phyloP scores from a whole-genome alignment of 2,797 vertebrate genomes.

The Pempheris klunzingeri region DNA sequence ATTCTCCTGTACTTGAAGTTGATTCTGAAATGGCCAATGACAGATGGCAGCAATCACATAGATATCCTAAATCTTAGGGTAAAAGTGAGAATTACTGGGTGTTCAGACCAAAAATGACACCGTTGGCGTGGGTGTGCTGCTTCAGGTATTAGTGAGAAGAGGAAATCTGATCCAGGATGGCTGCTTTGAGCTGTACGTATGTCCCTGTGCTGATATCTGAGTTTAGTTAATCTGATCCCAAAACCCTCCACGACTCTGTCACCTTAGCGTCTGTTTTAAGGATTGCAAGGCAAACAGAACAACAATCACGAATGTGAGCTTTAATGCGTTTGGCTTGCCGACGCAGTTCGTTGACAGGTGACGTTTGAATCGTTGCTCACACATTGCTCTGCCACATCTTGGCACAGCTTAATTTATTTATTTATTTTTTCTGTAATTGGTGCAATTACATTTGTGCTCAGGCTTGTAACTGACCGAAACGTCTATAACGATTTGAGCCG shows the following conservation, averaged over 20 bases:
- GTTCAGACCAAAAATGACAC: constrained; percentile 14
- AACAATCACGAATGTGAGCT: background rate
- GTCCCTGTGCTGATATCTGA: no score
- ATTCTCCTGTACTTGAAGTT: background rate
- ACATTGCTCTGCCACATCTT: no score
- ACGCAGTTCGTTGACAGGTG: background rate
- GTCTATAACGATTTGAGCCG: background rate
- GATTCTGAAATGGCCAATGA: constrained; percentile 12
- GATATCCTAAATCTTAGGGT: background rate
- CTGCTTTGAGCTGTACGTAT: background rate
- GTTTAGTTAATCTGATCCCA: background rate
- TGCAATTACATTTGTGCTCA: background rate
- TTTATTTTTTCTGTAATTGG: no score
- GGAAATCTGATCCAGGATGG: background rate
- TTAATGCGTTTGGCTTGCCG: background rate
- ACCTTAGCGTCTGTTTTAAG: background rate
- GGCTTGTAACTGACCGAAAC: background rate
- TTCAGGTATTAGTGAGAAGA: background rate
- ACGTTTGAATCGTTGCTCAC: background rate
- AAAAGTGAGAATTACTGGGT: constrained; percentile 13
- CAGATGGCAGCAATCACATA: constrained; percentile 2
- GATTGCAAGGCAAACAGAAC: background rate
- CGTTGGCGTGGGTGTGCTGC: background rate
- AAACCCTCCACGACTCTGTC: background rate
- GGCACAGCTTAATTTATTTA: no score